A percentile compares a stretch with the other conserved stretches of the same genome.
Evolutionary conservation across 2,797 vertebrate genomes (phyloP).

Genomic region (Adelosebastes latens): DNA sequence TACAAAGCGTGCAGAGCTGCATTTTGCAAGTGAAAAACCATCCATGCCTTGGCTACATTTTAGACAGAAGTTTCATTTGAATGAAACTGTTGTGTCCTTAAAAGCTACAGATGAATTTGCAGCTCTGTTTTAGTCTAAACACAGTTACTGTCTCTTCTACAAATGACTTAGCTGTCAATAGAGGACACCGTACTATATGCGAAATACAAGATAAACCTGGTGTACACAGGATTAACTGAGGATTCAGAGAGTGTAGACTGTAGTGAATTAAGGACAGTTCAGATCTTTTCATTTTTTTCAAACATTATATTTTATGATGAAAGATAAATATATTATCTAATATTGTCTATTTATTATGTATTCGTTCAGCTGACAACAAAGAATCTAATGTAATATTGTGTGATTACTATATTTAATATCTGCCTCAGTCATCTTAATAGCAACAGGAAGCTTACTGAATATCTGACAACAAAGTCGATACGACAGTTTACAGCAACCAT

Average conservation of each 20-base stretch:
- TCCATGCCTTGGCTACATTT: slow-evolving; percentile 7
- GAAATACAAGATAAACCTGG: background rate
- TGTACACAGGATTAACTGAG: background rate
- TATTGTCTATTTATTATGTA: background rate
- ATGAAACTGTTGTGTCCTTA: background rate
- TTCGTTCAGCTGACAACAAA: background rate
- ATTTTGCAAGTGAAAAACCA: background rate
- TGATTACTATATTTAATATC: background rate
- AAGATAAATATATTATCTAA: background rate
- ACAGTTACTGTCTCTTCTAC: background rate
- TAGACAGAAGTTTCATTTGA: background rate
- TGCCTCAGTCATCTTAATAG: background rate
- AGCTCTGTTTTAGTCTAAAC: background rate
- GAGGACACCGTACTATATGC: background rate
- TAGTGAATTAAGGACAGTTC: background rate
- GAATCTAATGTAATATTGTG: background rate
- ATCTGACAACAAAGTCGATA: background rate
- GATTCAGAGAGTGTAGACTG: background rate
- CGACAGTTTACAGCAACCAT: background rate
- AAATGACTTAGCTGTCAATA: background rate
- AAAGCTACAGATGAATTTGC: background rate
- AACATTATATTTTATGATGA: background rate
- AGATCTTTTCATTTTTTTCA: background rate
- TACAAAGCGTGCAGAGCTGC: background rate
- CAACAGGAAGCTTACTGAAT: background rate